Evolutionary conservation across 1,140 invertebrate species (phyloP).

Genomic region (Cheumatopsyche charites): DNA sequence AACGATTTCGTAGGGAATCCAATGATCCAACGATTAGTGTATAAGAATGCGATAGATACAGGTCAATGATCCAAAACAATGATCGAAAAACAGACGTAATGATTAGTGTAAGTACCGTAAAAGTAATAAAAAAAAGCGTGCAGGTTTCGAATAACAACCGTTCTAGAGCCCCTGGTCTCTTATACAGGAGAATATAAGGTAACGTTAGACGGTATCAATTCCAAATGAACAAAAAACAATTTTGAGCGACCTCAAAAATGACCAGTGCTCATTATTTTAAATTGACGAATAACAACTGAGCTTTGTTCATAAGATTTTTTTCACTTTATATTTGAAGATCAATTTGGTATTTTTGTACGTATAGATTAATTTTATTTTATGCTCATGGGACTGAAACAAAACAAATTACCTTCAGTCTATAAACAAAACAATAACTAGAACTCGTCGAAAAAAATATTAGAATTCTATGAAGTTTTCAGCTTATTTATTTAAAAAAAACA

Average conservation of each 20-base stretch:
- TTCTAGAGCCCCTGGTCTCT: conserved; percentile 12
- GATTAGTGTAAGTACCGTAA: conserved; percentile 28
- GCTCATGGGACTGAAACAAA: no score
- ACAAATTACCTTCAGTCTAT: no score
- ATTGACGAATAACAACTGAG: conserved; percentile 19
- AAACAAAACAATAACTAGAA: no score
- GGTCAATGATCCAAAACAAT: conserved; percentile 26
- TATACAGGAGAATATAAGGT: neutral
- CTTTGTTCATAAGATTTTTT: no score
- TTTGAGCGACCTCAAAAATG: conserved; percentile 21
- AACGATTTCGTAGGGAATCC: no score
- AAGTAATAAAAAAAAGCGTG: conserved; percentile 17
- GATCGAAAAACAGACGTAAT: conserved; percentile 21
- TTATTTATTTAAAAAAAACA: no score
- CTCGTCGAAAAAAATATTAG: no score
- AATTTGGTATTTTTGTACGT: no score
- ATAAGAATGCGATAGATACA: neutral
- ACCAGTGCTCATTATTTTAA: conserved; percentile 19
- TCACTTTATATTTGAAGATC: no score
- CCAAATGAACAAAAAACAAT: conserved; percentile 22
- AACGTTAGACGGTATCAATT: conserved; percentile 26
- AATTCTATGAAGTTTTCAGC: no score
- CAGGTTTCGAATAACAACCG: conserved; percentile 18
- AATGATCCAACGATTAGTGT: no score
- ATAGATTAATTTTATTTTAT: no score